Base-by-base conservation (phyloP, 1,140 invertebrate species). In the Rhyzopertha dominica region DNA sequence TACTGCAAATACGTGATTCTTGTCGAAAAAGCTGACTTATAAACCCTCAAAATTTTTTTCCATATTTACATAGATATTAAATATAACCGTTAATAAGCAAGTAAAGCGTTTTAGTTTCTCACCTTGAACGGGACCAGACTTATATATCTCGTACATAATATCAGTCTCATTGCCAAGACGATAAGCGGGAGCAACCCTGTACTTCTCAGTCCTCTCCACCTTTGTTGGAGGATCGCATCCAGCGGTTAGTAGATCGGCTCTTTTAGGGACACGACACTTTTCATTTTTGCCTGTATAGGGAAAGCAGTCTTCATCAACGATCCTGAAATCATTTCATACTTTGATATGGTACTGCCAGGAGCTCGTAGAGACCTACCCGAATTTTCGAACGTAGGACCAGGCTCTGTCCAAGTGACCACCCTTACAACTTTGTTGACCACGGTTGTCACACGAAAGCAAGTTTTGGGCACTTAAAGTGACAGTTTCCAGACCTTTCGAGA, bases 81-180 rank as follows among this genome's bases (percentile, higher is more conserved):
- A 10, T 8, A n/a, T 34, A 18, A 5, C 10, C 5, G 12, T 40
- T 35, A n/a, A 16, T 2, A 13, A 12, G 19, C 2, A 4, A n/a
- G n/a, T 30, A 5, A 31, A 35, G n/a, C 29, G n/a, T 16, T 25
- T 42, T 59, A 74, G 32, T 61, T 73, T n/a, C n/a, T n/a, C n/a
- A 91, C 88, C 88, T 82, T 95, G 93, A 0, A 95, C 90, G n/a
- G 93, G 92, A 43, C 94, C 94, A 30, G 90, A 93, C 14, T 79
- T 80, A 62, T 83, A 74, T 31, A 96, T 94, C 64, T 96, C 92
- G 49, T 84, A 79, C 88, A 90, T 93, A 45, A 97, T 95, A 61
- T 92, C 90, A 8, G 78, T 76, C 58, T 85, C 82, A 31, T 78
- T 79, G 22, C 76, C 76, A 10, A 95, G 70, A 47, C 82, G 77